Evolutionary conservation across 2,888 invertebrate species (phyloP).

Genomic region (Nemotelus nigrinus): DNA sequence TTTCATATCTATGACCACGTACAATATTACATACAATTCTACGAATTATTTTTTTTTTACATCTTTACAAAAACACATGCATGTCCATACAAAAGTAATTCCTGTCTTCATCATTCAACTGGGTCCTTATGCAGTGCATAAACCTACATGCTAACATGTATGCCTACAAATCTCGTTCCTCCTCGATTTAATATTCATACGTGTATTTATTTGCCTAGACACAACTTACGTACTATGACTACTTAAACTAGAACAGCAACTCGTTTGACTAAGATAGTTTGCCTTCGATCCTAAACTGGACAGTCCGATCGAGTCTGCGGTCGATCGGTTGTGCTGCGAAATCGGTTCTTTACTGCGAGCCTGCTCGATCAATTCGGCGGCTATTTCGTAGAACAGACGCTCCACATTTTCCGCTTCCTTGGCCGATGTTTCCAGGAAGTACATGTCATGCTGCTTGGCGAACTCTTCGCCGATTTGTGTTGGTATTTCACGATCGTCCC

Average conservation of each 20-base stretch:
- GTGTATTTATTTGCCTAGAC: no score
- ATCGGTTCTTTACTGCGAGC: constrained; percentile 77
- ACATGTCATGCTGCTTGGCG: constrained; percentile 95
- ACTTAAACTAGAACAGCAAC: constrained; percentile 54
- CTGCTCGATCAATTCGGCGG: constrained; percentile 91
- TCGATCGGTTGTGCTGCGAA: constrained; percentile 57
- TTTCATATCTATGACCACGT: no score
- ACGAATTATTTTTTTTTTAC: no score
- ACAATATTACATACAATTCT: no score
- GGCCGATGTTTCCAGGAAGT: constrained; percentile 97
- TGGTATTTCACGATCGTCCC: constrained; percentile 91
- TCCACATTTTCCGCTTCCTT: constrained; percentile 99
- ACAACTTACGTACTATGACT: constrained; percentile 45
- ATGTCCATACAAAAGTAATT: no score
- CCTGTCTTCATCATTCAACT: no score
- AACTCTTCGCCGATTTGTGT: constrained; percentile 95
- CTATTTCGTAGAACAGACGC: constrained; percentile 95
- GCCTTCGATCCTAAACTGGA: constrained; percentile 53
- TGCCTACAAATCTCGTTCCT: no score
- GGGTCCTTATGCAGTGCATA: no score
- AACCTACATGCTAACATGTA: no score
- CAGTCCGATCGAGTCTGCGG: constrained; percentile 50
- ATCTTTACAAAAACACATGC: no score
- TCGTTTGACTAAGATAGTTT: constrained; percentile 53
- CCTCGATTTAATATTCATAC: no score